Base-by-base conservation (phyloP, 1,140 invertebrate species). In the Drosophila bipectinata region DNA sequence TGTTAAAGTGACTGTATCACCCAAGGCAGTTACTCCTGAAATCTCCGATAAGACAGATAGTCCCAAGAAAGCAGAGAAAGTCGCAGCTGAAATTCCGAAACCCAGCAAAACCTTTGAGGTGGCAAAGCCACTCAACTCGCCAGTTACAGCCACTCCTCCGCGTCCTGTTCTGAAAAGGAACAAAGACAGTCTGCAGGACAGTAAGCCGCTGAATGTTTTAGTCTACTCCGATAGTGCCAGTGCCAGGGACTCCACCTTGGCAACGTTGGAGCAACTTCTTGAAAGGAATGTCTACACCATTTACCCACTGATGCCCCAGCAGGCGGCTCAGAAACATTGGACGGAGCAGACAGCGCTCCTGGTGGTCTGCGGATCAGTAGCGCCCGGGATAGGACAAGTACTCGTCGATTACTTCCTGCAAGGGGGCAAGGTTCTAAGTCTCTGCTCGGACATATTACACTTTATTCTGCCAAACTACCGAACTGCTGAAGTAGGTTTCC, bases 401-500 rank as follows among this genome's bases (percentile, higher is more conserved):
- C 92, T 97, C 6, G 92, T 96, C 0, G 94, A 95, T n/a, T 97
- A 96, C 75, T 93, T 97, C 48, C 92, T 96, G 7, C 93, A 92
- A 6, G 96, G 96, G 3, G 96, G 96, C 4, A 94, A 95, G 74
- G 91, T 98, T n/a, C 92, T 98, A 0, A 96, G 96, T 32, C 93
- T 98, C 8, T 97, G 96, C 79, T 97, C 97, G 1, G 96, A 98
- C 91, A 93, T 96, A 15, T 92, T 97, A 8, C 95, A 97, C 68
- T 93, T 95, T 26, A 94, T 97, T 8, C 92, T 97, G 63, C 95
- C 96, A 10, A 94, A 95, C 34, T 97, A 97, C 90, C 95, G 96
- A 76, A 96, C 95, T 48, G 95, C 96, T 15, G 96, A 97, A 92
- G 95, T 95, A 76, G 72, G 66, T 6, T 32, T 72, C 53, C 44